Evolutionary conservation across 2,113 vertebrate genomes (phyloP).

Genomic region (Zosterops borbonicus): DNA sequence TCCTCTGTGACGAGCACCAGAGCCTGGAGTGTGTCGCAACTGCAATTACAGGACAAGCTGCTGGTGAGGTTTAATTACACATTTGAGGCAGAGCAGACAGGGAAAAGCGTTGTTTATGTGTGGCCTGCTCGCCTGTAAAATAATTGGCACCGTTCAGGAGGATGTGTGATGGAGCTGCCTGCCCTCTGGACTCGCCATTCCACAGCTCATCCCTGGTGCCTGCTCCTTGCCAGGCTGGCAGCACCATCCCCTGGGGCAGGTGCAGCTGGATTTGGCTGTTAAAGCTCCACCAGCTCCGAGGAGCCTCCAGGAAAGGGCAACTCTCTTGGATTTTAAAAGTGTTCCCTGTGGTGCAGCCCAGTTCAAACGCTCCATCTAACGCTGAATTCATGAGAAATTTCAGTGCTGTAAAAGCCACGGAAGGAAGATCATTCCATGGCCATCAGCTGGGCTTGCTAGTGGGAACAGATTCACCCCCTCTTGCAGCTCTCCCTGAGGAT

Average conservation of each 20-base stretch:
- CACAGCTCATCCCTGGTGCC: background rate
- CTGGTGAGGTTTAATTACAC: constrained; percentile 22
- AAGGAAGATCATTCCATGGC: background rate
- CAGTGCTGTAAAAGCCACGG: background rate
- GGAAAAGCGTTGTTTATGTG: background rate
- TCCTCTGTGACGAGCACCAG: background rate
- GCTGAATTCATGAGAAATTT: background rate
- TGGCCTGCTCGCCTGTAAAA: background rate
- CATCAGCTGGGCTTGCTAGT: background rate
- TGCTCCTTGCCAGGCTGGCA: background rate
- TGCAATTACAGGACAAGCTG: constrained; percentile 5
- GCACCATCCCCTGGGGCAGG: background rate
- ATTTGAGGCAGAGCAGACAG: constrained; percentile 5
- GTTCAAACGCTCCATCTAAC: background rate
- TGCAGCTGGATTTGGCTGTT: background rate
- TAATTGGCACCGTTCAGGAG: background rate
- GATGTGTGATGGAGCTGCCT: background rate
- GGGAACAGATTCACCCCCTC: background rate
- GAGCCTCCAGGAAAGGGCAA: background rate
- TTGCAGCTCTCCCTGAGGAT: background rate
- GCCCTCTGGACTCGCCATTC: background rate
- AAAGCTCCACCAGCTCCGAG: background rate
- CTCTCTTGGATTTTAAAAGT: background rate
- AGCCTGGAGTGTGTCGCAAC: background rate
- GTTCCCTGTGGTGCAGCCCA: background rate